A percentile compares a stretch with the other conserved stretches of the same genome.
Evolutionary conservation across 2,888 invertebrate species (phyloP).

Genomic region (Nesidiocoris tenuis): DNA sequence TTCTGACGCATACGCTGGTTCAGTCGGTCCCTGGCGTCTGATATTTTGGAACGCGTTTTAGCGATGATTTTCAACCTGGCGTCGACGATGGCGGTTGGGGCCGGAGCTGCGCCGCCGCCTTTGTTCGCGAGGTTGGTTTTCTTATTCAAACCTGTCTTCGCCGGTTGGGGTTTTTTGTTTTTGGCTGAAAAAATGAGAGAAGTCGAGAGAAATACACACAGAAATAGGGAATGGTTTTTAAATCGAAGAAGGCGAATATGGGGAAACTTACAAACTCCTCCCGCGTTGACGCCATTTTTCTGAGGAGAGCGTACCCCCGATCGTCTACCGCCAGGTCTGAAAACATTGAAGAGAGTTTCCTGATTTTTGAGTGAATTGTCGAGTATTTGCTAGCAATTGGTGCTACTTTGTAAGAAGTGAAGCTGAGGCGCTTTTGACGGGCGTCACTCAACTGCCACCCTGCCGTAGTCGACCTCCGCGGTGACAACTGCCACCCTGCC

Average conservation of each 20-base stretch:
- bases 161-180: background rate
- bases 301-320: background rate
- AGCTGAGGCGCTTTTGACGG: too few relatives aligned
- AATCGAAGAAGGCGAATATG: too few relatives aligned
- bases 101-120: background rate
- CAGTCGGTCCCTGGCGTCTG: constrained; percentile 78
- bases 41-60: constrained; percentile 72
- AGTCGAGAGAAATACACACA: too few relatives aligned
- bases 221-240: too few relatives aligned
- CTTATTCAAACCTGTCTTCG: background rate
- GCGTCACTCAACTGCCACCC: too few relatives aligned
- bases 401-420: too few relatives aligned
- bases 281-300: constrained; percentile 1
- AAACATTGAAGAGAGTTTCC: too few relatives aligned
- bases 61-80: constrained; percentile 77
- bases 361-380: too few relatives aligned
- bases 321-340: background rate
- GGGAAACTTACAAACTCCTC: constrained; percentile 7
- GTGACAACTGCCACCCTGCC: too few relatives aligned
- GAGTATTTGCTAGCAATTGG: too few relatives aligned
- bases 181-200: too few relatives aligned
- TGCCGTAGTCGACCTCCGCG: too few relatives aligned
- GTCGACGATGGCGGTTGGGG: constrained; percentile 58
- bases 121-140: background rate
- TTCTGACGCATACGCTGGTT: constrained; percentile 71